Conservation (phyloP, 2,113 vertebrate species). For the Emydocephalus ijimae region DNA sequence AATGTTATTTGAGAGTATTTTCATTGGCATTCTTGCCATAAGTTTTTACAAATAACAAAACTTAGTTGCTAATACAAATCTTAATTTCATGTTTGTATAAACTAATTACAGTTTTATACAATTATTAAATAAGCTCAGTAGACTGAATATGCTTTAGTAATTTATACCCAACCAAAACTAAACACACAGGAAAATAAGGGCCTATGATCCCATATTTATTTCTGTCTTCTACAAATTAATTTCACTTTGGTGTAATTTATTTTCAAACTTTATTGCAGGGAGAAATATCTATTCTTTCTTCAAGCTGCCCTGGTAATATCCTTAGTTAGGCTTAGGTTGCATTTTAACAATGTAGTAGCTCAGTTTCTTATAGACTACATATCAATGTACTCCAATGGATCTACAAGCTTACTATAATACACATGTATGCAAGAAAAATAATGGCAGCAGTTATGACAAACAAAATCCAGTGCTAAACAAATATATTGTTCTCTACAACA, state of each 20-base stretch:
- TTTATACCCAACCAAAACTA: slow-evolving; percentile 21
- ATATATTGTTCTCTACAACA: background rate
- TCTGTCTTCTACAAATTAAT: background rate
- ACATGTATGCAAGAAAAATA: background rate
- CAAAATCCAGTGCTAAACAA: background rate
- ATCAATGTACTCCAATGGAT: background rate
- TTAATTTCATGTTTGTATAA: slow-evolving; percentile 39
- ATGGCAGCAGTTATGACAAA: background rate
- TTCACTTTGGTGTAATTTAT: background rate
- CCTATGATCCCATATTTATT: background rate
- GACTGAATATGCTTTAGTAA: slow-evolving; percentile 44
- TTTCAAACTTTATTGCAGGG: background rate
- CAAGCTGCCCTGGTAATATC: background rate
- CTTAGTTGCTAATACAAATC: slow-evolving; percentile 57
- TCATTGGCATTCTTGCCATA: slow-evolving; percentile 63
- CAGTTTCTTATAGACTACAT: background rate
- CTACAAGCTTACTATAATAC: background rate
- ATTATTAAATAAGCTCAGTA: slow-evolving; percentile 36
- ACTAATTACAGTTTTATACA: slow-evolving; percentile 50
- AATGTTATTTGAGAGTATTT: slow-evolving; percentile 73
- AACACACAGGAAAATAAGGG: background rate
- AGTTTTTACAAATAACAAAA: slow-evolving; percentile 66
- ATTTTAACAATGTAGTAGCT: background rate
- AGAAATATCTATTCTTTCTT: background rate
- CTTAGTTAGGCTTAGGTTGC: background rate